Conservation (phyloP, 2,113 vertebrate genomes). For the Larimichthys crocea region DNA sequence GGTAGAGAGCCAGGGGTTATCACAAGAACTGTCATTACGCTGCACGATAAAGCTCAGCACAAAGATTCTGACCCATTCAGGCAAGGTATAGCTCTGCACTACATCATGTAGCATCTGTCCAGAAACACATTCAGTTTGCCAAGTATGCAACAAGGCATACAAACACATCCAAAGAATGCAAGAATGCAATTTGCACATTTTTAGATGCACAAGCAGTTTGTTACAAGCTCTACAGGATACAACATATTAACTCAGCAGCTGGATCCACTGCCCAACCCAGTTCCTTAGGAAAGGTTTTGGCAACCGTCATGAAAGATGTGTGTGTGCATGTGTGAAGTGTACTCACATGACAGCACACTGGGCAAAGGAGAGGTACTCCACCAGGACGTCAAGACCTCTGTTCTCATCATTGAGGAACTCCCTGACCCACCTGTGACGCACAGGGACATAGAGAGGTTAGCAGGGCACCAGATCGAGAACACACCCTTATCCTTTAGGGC, state of each 20-base stretch:
- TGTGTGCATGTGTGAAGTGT: constrained; percentile 8
- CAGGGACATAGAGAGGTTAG: constrained; percentile 54
- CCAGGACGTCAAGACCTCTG: constrained; percentile 94
- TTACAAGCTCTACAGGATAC: constrained; percentile 36
- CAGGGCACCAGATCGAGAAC: constrained; percentile 48
- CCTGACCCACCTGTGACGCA: constrained; percentile 91
- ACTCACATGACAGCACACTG: constrained; percentile 97
- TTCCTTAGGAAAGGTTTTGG: constrained; percentile 48
- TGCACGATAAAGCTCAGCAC: constrained; percentile 76
- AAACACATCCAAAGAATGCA: constrained; percentile 56
- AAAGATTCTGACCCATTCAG: constrained; percentile 49
- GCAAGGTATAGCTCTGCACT: constrained; percentile 43
- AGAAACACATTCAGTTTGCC: constrained; percentile 59
- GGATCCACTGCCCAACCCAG: constrained; percentile 49
- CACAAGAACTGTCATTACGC: constrained; percentile 70
- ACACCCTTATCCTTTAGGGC: constrained; percentile 47
- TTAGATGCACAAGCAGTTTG: constrained; percentile 64
- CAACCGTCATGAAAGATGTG: constrained; percentile 15
- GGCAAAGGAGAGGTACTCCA: constrained; percentile 97
- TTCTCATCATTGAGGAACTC: constrained; percentile 98
- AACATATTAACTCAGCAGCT: constrained; percentile 56
- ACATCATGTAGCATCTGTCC: constrained; percentile 40
- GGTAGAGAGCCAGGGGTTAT: constrained; percentile 74
- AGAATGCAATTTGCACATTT: constrained; percentile 34
- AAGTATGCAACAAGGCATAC: constrained; percentile 58